Percentiles rank a stretch among this genome's conserved stretches.
These are phyloP conservation scores for Bufo bufo DNA, from an alignment of 2,113 vertebrate genomes.

Conservation along the genomic window DNA sequence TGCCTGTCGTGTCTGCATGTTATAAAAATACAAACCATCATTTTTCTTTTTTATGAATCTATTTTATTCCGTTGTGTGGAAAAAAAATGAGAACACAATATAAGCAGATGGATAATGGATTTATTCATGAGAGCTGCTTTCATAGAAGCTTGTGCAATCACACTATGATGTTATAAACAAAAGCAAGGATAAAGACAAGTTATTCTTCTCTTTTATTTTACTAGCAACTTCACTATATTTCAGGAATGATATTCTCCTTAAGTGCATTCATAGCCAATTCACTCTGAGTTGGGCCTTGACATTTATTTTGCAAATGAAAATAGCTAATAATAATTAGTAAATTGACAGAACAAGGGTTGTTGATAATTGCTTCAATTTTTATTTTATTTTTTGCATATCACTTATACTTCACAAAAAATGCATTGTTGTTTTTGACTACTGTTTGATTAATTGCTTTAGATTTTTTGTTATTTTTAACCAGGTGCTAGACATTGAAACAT, in stretches of 20 bases:
- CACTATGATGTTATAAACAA: constrained; percentile 50
- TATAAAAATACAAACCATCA: constrained; percentile 54
- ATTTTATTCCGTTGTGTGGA: constrained; percentile 45
- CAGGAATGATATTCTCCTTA: constrained; percentile 38
- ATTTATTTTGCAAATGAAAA: constrained; percentile 1
- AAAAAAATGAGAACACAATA: constrained; percentile 54
- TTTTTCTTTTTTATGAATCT: constrained; percentile 57
- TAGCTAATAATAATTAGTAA: constrained; percentile 15
- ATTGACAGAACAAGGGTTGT: neutral
- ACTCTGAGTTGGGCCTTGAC: neutral
- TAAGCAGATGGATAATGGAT: constrained; percentile 59
- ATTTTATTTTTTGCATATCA: neutral
- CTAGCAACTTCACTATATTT: constrained; percentile 23
- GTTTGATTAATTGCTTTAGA: neutral
- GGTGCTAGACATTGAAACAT: neutral
- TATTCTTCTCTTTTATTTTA: constrained; percentile 39
- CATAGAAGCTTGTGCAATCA: constrained; percentile 53
- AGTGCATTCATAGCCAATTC: constrained; percentile 6
- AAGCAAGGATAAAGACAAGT: constrained; percentile 30
- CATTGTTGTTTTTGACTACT: neutral
- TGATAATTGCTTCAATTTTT: neutral
- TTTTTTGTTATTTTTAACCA: neutral
- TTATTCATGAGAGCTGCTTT: constrained; percentile 56
- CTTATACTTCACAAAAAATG: neutral
- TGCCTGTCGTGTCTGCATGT: constrained; percentile 49